Base-by-base conservation (phyloP, 2,113 vertebrate species). In the Pithys albifrons region DNA sequence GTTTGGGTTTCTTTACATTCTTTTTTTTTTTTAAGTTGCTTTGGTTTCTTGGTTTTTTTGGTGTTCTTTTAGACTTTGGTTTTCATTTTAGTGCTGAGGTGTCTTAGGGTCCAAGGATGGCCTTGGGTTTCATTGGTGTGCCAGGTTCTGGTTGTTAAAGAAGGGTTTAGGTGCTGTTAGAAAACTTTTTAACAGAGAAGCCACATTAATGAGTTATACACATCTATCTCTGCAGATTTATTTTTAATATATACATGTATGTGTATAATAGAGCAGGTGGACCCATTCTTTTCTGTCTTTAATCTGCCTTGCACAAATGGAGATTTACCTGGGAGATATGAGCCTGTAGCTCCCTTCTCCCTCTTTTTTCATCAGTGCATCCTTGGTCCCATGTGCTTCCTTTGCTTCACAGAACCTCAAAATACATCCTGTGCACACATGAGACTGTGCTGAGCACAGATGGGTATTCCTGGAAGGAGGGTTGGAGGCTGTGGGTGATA, bases 1-100 rank as follows among this genome's bases (percentile, higher is more conserved):
- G 1, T 35, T 62, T 35, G 35, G 10, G 1, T 5, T 51, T 8
- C 0, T 27, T 48, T 39, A 28, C 19, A 3, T 17, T 45, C 23
- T 41, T 39, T 14, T 12, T 28, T 31, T 28, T 31, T 43, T 28
- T 29, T 9, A 49, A 22, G 7, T 23, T 18, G 13, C 8, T 43
- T 20, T 39, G 9, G 9, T 7, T 19, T 9, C 46, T 35, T 16
- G 9, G 16, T 6, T 5, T 33, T 19, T 29, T 59, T 45, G 4
- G 14, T 29, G 31, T 13, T 43, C n/a, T 5, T 24, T 46, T 35
- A 18, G 2, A 6, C 1, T 55, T 12, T 14, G 16, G 4, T 19
- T 52, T 41, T 48, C 28, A 15, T 54, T 76, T 49, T 31, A 31
- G 3, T 8, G 14, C 28, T 64, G 51, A 59, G 14, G 11, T 70